These are phyloP conservation scores for Druon quercuslanigerum DNA, from an alignment of 1,140 invertebrate species.

Conservation along the genomic window DNA sequence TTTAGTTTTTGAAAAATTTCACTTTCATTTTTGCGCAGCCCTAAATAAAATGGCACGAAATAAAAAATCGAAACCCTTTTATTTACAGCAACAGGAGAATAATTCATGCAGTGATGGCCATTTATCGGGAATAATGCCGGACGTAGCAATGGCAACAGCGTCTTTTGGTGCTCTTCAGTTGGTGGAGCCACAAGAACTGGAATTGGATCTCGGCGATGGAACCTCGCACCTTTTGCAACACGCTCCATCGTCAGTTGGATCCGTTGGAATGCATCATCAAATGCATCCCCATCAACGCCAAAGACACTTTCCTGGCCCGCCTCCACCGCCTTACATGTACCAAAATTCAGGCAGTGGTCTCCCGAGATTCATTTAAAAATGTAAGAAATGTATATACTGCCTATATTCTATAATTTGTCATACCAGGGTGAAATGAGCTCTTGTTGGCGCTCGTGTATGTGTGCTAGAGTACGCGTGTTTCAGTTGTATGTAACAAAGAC, in stretches of 20 bases:
- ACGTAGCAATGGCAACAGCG: conserved; percentile 91
- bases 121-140: conserved; percentile 89
- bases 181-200: conserved; percentile 80
- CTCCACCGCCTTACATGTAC: conserved; percentile 68
- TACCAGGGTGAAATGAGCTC: conserved; percentile 39
- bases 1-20: conserved; percentile 12
- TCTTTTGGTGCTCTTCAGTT: conserved; percentile 83
- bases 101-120: conserved; percentile 82
- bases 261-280: conserved; percentile 62
- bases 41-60: neutral
- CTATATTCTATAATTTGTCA: conserved; percentile 45
- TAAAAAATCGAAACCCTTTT: neutral
- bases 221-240: conserved; percentile 77
- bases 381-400: conserved; percentile 46
- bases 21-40: neutral
- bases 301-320: conserved; percentile 67
- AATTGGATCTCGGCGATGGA: conserved; percentile 86
- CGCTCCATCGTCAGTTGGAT: conserved; percentile 59
- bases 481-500: conserved; percentile 1
- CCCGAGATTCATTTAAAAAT: conserved; percentile 71
- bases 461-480: conserved; percentile 1
- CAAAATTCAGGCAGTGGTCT: conserved; percentile 68
- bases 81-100: conserved; percentile 74
- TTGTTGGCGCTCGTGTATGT: conserved; percentile 2
- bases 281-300: conserved; percentile 67